These are phyloP conservation scores for Saccostrea echinata DNA, from an alignment of 1,140 invertebrate genomes.

Conservation along the genomic window DNA sequence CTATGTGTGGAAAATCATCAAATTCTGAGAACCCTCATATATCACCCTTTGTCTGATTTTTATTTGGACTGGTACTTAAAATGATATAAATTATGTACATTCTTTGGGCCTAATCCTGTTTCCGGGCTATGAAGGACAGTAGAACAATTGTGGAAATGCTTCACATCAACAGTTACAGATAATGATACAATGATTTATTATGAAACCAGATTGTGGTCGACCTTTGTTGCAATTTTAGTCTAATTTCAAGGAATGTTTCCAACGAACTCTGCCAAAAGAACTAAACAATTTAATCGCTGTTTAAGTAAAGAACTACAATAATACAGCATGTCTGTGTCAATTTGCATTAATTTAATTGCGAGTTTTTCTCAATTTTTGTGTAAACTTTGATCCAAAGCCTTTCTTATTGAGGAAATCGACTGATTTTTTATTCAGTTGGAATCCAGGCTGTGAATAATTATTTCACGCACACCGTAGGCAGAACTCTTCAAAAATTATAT, in stretches of 20 bases:
- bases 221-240: background rate
- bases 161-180: background rate
- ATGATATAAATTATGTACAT: no score
- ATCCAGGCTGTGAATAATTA: background rate
- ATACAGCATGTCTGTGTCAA: background rate
- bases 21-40: no score
- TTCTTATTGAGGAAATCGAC: constrained; percentile 9
- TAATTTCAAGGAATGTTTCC: background rate
- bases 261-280: background rate
- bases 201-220: background rate
- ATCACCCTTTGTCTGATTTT: no score
- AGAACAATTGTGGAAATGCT: background rate
- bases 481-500: background rate
- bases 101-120: background rate
- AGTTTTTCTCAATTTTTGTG: background rate
- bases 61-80: no score
- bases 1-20: no score
- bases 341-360: constrained; percentile 2
- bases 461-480: background rate
- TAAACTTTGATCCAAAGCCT: background rate
- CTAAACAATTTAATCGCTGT: background rate
- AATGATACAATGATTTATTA: background rate
- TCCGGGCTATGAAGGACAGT: background rate
- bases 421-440: background rate
- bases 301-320: background rate